Percentiles rank a stretch among this genome's conserved stretches.
phyloP scores from a whole-genome alignment of 2,113 vertebrate genomes.

The Nicator chloris region DNA sequence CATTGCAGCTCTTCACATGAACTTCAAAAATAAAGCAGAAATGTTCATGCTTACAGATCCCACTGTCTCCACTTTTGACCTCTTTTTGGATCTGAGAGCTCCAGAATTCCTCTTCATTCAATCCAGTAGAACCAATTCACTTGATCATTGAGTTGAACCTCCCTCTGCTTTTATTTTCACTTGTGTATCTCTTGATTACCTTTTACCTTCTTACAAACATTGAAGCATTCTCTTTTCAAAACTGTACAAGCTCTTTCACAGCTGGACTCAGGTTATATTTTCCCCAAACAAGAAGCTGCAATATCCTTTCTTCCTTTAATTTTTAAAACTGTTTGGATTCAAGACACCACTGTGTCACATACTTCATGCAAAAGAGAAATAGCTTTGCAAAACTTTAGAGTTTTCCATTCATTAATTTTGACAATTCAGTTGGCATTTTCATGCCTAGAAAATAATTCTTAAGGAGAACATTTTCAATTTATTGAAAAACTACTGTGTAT shows the following conservation, averaged over 20 bases:
- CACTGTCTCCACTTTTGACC: background rate
- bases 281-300: background rate
- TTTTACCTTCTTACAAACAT: background rate
- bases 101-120: background rate
- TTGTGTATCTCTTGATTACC: background rate
- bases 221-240: background rate
- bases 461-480: background rate
- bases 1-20: background rate
- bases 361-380: background rate
- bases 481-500: background rate
- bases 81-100: background rate
- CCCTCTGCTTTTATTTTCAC: background rate
- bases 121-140: background rate
- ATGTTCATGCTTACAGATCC: background rate
- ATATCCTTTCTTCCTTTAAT: background rate
- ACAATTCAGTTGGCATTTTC: background rate
- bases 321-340: background rate
- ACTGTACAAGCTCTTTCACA: background rate
- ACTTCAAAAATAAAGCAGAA: background rate
- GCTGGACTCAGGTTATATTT: background rate
- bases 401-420: background rate
- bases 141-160: background rate
- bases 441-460: background rate
- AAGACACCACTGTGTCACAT: background rate
- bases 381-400: background rate